A percentile compares a stretch with the other conserved stretches of the same genome.
phyloP scores from a whole-genome alignment of 2,888 invertebrate species.

The Hemicrepidius hirtus region DNA sequence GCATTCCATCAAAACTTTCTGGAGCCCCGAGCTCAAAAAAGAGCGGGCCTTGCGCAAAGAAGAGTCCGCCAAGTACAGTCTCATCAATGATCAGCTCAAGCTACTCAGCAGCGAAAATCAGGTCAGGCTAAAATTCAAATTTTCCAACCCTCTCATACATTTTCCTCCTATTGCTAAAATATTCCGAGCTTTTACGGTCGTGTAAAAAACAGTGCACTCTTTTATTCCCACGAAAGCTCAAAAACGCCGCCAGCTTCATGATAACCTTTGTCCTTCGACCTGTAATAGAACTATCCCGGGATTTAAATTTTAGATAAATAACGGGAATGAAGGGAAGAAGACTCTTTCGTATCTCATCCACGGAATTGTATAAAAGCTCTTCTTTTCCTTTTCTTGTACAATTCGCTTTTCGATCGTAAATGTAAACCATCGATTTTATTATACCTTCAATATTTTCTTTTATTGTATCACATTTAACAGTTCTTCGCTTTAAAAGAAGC shows the following conservation, averaged over 20 bases:
- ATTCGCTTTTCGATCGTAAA: no score
- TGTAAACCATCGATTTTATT: no score
- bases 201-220: slow-evolving; percentile 13
- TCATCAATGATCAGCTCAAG: slow-evolving; percentile 97
- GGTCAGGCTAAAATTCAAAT: slow-evolving; percentile 74
- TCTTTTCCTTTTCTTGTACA: no score
- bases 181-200: slow-evolving; percentile 6
- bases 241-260: slow-evolving; percentile 9
- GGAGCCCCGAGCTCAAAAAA: slow-evolving; percentile 99
- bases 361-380: no score
- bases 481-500: no score
- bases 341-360: no score
- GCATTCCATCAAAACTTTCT: slow-evolving; percentile 99
- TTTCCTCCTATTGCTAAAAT: slow-evolving; percentile 1
- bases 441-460: no score
- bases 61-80: slow-evolving; percentile 97
- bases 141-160: slow-evolving; percentile 22
- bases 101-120: slow-evolving; percentile 97
- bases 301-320: slow-evolving; percentile 24
- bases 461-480: no score
- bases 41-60: slow-evolving; percentile 97
- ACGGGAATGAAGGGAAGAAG: not conserved
- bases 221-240: slow-evolving; percentile 2
- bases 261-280: slow-evolving; percentile 26
- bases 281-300: slow-evolving; percentile 3